A percentile compares a stretch with the other conserved stretches of the same genome.
phyloP scores from a whole-genome alignment of 2,113 vertebrate genomes.

The Fulmarus glacialis region DNA sequence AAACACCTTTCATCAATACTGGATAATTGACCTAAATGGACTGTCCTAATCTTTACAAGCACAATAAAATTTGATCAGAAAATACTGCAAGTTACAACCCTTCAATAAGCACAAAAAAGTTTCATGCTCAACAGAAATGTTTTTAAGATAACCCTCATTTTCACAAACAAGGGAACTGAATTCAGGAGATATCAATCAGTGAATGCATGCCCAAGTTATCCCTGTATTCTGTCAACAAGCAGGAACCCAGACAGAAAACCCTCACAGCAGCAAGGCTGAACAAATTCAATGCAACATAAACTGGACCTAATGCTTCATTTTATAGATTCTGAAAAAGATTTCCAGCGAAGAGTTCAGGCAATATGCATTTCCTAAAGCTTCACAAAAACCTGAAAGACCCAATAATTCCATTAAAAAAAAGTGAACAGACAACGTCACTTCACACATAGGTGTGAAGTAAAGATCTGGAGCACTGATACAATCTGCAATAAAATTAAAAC shows the following conservation, averaged over 20 bases:
- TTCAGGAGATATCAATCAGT: background rate
- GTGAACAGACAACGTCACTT: rapidly evolving
- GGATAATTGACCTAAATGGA: background rate
- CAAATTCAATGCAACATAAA: background rate
- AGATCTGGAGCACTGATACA: background rate
- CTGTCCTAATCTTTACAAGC: background rate
- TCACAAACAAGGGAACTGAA: background rate
- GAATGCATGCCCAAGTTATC: background rate
- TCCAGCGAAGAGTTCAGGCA: background rate
- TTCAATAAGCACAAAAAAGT: background rate
- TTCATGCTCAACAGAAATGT: background rate
- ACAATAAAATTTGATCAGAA: background rate
- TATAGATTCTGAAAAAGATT: background rate
- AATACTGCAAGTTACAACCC: background rate
- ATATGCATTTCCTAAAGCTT: background rate
- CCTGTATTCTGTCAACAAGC: background rate
- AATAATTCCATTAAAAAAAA: background rate
- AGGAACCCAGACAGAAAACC: background rate
- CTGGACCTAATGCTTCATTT: background rate
- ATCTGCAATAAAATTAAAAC: background rate
- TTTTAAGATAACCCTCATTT: background rate
- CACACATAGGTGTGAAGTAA: background rate
- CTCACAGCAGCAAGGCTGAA: background rate
- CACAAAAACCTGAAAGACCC: background rate
- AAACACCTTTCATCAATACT: background rate